These are phyloP conservation scores for Mythimna loreyi DNA, from an alignment of 2,888 invertebrate species.

Conservation along the genomic window DNA sequence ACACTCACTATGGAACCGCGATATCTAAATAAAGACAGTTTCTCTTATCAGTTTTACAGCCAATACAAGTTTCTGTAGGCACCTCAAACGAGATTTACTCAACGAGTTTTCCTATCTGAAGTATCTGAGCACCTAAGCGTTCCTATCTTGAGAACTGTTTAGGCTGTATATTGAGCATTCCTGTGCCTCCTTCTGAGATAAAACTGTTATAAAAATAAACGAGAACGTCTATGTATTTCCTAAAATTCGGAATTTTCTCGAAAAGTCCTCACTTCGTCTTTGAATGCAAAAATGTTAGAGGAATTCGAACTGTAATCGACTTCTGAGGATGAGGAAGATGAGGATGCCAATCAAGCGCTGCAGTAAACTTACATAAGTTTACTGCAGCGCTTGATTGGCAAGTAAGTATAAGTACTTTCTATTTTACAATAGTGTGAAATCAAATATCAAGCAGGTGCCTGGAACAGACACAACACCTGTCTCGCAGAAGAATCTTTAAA, in stretches of 20 bases:
- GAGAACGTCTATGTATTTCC: slow-evolving; percentile 23
- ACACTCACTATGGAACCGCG: not conserved
- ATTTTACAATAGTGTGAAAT: no score
- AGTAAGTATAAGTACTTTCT: no score
- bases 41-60: slow-evolving; percentile 36
- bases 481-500: no score
- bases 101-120: slow-evolving; percentile 24
- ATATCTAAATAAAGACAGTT: slow-evolving; percentile 29
- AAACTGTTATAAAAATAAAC: slow-evolving; percentile 46
- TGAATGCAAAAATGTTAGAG: not conserved
- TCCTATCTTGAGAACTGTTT: slow-evolving; percentile 38
- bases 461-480: no score
- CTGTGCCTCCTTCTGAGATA: slow-evolving; percentile 36
- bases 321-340: no score
- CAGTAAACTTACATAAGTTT: no score
- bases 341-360: no score
- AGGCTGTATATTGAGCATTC: slow-evolving; percentile 46
- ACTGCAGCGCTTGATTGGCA: no score
- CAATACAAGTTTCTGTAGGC: slow-evolving; percentile 16
- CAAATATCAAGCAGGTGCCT: no score
- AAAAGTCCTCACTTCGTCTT: slow-evolving; percentile 1
- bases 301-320: not conserved
- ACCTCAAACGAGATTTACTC: slow-evolving; percentile 39
- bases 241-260: slow-evolving; percentile 18
- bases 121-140: slow-evolving; percentile 27